Percentiles rank a stretch among this genome's conserved stretches.
Evolutionary conservation across 2,797 vertebrate species (phyloP).

Genomic region (Gallinago solitaria): DNA sequence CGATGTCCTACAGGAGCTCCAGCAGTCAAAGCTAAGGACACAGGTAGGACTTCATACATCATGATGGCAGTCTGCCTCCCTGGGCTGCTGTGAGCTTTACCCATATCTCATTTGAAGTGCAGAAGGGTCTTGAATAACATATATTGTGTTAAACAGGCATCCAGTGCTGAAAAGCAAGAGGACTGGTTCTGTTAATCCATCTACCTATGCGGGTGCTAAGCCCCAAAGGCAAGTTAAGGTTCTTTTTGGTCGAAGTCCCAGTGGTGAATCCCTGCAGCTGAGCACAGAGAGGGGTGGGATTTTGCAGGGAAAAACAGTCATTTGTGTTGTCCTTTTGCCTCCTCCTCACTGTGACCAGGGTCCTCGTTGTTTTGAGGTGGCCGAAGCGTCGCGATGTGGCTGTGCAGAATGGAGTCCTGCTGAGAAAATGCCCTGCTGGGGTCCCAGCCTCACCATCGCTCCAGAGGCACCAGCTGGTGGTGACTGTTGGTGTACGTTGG

Average conservation of each 20-base stretch:
- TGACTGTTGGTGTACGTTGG: accelerated
- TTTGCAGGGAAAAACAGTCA: background rate
- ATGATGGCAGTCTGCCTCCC: background rate
- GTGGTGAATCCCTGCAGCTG: background rate
- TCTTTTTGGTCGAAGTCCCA: background rate
- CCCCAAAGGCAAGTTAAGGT: background rate
- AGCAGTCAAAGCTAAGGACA: background rate
- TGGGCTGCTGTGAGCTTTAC: background rate
- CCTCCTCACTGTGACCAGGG: background rate
- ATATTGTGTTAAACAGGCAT: background rate
- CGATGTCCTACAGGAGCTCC: background rate
- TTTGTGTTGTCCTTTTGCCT: background rate
- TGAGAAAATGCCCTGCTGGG: background rate
- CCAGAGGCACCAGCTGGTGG: background rate
- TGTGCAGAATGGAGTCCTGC: background rate
- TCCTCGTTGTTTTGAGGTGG: background rate
- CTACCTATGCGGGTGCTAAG: background rate
- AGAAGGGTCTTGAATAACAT: background rate
- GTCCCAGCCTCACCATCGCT: background rate
- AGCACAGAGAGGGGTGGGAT: background rate
- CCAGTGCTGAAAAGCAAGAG: background rate
- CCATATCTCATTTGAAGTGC: background rate
- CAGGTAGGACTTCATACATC: background rate
- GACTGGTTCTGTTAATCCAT: background rate
- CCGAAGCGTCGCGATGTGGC: background rate